Percentiles rank a stretch among this genome's conserved stretches.
These are phyloP conservation scores for Acronicta aceris DNA, from an alignment of 2,888 invertebrate genomes.

Conservation along the genomic window DNA sequence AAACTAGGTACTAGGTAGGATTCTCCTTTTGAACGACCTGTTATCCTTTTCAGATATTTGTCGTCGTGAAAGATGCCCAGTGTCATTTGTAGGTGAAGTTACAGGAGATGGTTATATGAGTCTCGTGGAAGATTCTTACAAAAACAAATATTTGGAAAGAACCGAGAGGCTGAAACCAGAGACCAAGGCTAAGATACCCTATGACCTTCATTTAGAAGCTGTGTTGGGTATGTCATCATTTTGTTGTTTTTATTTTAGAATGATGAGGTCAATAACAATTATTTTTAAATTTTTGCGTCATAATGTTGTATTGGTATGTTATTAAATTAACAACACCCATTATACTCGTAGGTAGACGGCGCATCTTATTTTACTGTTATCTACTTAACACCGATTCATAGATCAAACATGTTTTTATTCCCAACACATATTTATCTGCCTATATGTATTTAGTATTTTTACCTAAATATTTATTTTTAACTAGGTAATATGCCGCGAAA, in stretches of 20 bases:
- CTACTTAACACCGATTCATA: constrained; percentile 14
- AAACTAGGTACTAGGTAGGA: too few relatives aligned
- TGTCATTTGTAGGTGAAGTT: constrained; percentile 97
- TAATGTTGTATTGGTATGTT: constrained; percentile 6
- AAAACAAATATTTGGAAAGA: constrained; percentile 72
- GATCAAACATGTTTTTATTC: constrained; percentile 33
- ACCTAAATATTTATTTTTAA: constrained; percentile 18
- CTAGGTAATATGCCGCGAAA: constrained; percentile 87
- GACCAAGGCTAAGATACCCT: constrained; percentile 90
- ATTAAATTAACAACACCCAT: constrained; percentile 10
- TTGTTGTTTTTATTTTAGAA: constrained; percentile 11
- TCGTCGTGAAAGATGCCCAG: constrained; percentile 96
- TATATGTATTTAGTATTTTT: constrained; percentile 4
- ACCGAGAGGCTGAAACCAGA: constrained; percentile 79
- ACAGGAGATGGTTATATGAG: constrained; percentile 95
- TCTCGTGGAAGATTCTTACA: constrained; percentile 90
- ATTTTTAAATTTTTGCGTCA: constrained; percentile 45
- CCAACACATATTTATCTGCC: constrained; percentile 24
- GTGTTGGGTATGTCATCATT: constrained; percentile 91
- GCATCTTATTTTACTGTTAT: constrained; percentile 13
- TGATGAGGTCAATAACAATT: constrained; percentile 31
- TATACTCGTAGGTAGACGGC: background rate
- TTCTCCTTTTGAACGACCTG: background rate
- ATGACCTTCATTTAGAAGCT: constrained; percentile 96
- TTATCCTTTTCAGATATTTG: constrained; percentile 90